These are phyloP conservation scores for Candidula unifasciata DNA, from an alignment of 2,888 invertebrate species.

Conservation along the genomic window DNA sequence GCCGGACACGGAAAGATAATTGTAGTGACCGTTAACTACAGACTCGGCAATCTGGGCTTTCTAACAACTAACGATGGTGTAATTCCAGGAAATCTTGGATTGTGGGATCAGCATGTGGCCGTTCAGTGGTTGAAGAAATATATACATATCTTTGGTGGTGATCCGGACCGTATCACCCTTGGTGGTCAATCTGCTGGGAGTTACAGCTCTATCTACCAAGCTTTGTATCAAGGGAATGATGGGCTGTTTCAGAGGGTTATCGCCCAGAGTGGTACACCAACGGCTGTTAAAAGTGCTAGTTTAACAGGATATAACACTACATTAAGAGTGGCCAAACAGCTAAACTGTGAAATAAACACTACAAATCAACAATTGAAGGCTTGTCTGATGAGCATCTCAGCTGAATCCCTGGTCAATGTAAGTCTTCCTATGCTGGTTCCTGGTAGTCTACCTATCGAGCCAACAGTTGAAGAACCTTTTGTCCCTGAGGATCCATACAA, in stretches of 20 bases:
- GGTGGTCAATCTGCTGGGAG: constrained; percentile 38
- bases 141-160: constrained; percentile 30
- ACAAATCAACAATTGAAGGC: neutral
- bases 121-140: constrained; percentile 26
- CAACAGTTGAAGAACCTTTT: neutral
- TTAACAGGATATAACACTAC: neutral
- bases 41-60: constrained; percentile 35
- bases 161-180: constrained; percentile 33
- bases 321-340: neutral
- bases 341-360: neutral
- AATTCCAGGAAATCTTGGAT: constrained; percentile 36
- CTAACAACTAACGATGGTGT: constrained; percentile 29
- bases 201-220: constrained; percentile 30
- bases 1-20: constrained; percentile 23
- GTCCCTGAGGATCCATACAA: neutral
- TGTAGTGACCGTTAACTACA: constrained; percentile 41
- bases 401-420: neutral
- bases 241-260: constrained; percentile 30
- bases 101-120: constrained; percentile 41
- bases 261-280: constrained; percentile 25
- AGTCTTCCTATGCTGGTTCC: neutral
- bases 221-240: constrained; percentile 7
- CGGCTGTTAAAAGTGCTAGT: constrained; percentile 1
- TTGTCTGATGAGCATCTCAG: constrained; percentile 10
- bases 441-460: constrained; percentile 5